Evolutionary conservation across 2,797 vertebrate species (phyloP).

Genomic region (Parauchenoglanis ngamensis): DNA sequence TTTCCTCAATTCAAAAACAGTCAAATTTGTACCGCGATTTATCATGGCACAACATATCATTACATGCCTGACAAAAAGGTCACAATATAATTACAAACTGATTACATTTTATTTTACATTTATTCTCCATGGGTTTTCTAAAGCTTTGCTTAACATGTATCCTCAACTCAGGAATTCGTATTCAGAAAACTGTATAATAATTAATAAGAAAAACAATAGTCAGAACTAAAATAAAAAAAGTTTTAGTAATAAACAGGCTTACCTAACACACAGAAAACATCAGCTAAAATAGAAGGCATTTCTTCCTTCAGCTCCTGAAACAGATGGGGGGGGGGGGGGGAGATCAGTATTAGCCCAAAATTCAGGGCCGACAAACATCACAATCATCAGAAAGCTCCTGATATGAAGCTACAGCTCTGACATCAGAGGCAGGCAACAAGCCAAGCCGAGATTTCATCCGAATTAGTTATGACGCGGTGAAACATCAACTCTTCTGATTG

Average conservation of each 20-base stretch:
- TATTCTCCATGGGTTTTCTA: background rate
- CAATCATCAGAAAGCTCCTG: background rate
- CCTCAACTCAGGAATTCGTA: background rate
- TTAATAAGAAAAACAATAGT: no score
- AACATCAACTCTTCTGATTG: background rate
- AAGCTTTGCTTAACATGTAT: background rate
- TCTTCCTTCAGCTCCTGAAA: constrained; percentile 91
- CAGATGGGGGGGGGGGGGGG: constrained; percentile 14
- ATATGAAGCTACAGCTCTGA: background rate
- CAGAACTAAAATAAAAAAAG: background rate
- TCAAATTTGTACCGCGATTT: no score
- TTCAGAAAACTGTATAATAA: background rate
- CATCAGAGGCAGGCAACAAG: background rate
- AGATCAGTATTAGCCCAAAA: background rate
- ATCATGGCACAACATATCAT: no score
- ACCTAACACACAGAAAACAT: constrained; percentile 97
- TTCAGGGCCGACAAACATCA: background rate
- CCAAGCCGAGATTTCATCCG: background rate
- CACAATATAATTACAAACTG: background rate
- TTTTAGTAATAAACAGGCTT: constrained; percentile 39
- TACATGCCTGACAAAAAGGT: background rate
- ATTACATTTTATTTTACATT: background rate
- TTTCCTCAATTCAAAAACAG: no score
- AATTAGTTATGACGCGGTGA: background rate
- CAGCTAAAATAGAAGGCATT: constrained; percentile 96